phyloP scores from a whole-genome alignment of 2,888 invertebrate genomes.

The Zeuzera pyrina region DNA sequence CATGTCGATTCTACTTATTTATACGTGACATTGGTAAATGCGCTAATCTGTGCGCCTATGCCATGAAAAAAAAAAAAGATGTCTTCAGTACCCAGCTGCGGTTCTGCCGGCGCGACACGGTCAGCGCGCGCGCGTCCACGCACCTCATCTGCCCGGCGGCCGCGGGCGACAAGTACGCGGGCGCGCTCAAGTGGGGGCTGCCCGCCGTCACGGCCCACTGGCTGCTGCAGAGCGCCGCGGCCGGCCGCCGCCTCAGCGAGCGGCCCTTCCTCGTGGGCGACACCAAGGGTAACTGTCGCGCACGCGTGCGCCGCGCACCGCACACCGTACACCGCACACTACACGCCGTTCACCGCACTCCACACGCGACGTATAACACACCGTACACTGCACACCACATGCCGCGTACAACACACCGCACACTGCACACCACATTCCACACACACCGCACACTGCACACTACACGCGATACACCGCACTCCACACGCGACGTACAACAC shows the following conservation, averaged over 20 bases:
- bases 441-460: too few relatives aligned
- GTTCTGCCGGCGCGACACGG: constrained; percentile 56
- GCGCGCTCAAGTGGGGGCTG: constrained; percentile 88
- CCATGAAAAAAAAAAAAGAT: neutral
- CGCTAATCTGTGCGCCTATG: too few relatives aligned
- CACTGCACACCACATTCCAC: too few relatives aligned
- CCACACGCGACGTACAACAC: too few relatives aligned
- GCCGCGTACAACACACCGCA: too few relatives aligned
- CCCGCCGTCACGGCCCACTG: constrained; percentile 86
- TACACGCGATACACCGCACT: too few relatives aligned
- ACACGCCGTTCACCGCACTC: too few relatives aligned
- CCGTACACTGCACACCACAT: too few relatives aligned
- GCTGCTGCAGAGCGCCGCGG: constrained; percentile 79
- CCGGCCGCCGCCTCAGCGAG: constrained; percentile 71
- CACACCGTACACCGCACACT: too few relatives aligned
- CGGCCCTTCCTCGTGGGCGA: constrained; percentile 74
- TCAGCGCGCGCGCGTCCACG: constrained; percentile 77
- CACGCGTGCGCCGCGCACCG: constrained; percentile 30
- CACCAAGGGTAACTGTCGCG: constrained; percentile 41
- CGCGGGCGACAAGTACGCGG: constrained; percentile 85
- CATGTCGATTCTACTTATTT: too few relatives aligned
- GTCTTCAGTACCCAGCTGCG: constrained; percentile 56
- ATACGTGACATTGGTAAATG: too few relatives aligned
- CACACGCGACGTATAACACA: too few relatives aligned
- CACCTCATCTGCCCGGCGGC: constrained; percentile 84